Evolutionary conservation across 2,113 vertebrate genomes (phyloP), one percentile per base, ranked within the genome.

Genomic region (Corythornis cristatus): DNA sequence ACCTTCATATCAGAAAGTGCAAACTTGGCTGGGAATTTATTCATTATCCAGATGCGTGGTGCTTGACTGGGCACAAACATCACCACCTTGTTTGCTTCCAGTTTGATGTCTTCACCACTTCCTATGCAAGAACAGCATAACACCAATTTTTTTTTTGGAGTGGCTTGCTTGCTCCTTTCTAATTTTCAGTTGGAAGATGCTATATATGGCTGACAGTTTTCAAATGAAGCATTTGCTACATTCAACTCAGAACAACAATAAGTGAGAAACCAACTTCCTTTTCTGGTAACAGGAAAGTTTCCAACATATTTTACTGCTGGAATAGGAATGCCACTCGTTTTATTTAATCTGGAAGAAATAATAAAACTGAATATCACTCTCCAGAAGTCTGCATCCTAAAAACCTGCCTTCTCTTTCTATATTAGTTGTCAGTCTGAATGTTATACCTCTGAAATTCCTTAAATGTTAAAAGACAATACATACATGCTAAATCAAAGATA

Each of bases 31-130:
- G 51, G 33, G 71, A 92, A 74, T 67, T 54, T 90, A 92, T 87
- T 95, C 92, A 73, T 83, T 91, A 97, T 81, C 82, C 88, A 91
- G 65, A 31, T 88, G 93, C 89, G 62, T 66, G 89, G 51, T 1
- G 7, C 78, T 88, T 92, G 74, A 89, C 90, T 94, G 56, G 60
- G 26, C 77, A 89, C 74, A 73, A 87, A 75, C 67, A 77, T 94
- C 84, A 74, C 71, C 80, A 57, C 71, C 67, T 91, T 90, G 88
- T 93, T 94, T 94, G 78, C 86, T 94, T 92, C 67, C 85, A 84
- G 70, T 80, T 87, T 87, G 48, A 45, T 57, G 67, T 87, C 91
- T 93, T 88, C 95, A 82, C 88, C 95, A 86, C 90, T 94, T 94
- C 37, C 37, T 45, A 76, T 56, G 62, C 73, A 90, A 54, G 16